Percentiles rank a stretch among this genome's conserved stretches.
phyloP scores from a whole-genome alignment of 2,888 invertebrate genomes.

The Drosophila ezoana region DNA sequence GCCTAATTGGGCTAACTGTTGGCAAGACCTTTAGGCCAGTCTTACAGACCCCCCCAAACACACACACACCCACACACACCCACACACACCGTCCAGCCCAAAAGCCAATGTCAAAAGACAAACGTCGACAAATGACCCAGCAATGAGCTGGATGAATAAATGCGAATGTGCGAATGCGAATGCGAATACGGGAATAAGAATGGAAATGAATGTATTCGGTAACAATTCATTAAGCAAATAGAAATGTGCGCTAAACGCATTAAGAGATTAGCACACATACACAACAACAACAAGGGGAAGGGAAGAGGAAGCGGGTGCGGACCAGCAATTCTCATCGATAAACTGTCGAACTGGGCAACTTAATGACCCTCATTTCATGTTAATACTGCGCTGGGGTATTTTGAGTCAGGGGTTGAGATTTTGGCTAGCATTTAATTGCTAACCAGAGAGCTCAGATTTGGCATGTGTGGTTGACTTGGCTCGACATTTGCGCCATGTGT shows the following conservation, averaged over 20 bases:
- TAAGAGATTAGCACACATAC: slow-evolving; percentile 84
- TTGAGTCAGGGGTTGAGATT: slow-evolving; percentile 21
- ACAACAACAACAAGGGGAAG: slow-evolving; percentile 5
- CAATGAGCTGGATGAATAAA: slow-evolving; percentile 69
- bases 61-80: background rate
- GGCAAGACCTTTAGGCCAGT: slow-evolving; percentile 25
- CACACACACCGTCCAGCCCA: background rate
- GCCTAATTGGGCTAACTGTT: slow-evolving; percentile 60
- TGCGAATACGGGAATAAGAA: slow-evolving; percentile 37
- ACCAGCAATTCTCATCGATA: slow-evolving; percentile 63
- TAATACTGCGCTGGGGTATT: slow-evolving; percentile 34
- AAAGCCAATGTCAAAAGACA: slow-evolving; percentile 67
- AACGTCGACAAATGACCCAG: slow-evolving; percentile 76
- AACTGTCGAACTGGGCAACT: slow-evolving; percentile 64
- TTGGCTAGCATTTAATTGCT: slow-evolving; percentile 62
- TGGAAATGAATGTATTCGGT: slow-evolving; percentile 73
- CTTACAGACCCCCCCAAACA: background rate
- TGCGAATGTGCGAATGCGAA: slow-evolving; percentile 42
- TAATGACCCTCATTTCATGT: slow-evolving; percentile 75
- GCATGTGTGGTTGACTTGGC: slow-evolving; percentile 55
- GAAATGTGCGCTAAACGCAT: slow-evolving; percentile 82
- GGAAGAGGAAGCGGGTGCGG: background rate
- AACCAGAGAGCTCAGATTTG: slow-evolving; percentile 27
- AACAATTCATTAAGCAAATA: slow-evolving; percentile 81
- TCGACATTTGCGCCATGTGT: slow-evolving; percentile 33